A percentile compares a stretch with the other conserved stretches of the same genome.
Evolutionary conservation across 2,888 invertebrate species (phyloP).

Genomic region (Anodontia alba): DNA sequence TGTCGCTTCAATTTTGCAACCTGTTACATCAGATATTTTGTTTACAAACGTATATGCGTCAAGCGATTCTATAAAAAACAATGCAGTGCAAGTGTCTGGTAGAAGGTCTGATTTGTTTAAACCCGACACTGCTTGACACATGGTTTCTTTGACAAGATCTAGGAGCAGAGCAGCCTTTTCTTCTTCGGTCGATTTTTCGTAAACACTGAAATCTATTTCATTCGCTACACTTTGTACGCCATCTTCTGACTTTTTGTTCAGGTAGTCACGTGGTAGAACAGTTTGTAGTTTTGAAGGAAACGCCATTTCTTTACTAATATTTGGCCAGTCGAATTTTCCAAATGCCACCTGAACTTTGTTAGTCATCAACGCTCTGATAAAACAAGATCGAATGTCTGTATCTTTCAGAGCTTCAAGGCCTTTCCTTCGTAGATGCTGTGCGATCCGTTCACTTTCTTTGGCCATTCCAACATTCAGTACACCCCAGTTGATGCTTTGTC

Average conservation of each 20-base stretch:
- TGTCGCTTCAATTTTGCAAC: background rate
- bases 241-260: background rate
- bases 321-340: background rate
- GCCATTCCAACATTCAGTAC: slow-evolving; percentile 64
- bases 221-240: background rate
- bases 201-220: background rate
- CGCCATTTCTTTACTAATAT: background rate
- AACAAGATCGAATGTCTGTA: background rate
- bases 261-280: background rate
- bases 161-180: background rate
- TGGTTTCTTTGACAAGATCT: background rate
- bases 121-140: background rate
- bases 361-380: background rate
- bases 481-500: slow-evolving; percentile 72
- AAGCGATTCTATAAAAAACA: background rate
- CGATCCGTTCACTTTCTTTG: background rate
- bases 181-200: background rate
- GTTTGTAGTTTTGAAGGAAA: background rate
- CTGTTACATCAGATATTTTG: background rate
- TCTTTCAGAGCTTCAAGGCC: background rate
- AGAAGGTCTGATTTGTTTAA: background rate
- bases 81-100: background rate
- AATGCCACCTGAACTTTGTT: background rate
- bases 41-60: background rate
- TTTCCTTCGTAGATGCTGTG: background rate